Evolutionary conservation across 2,113 vertebrate genomes (phyloP).

Genomic region (Microtus montanus): DNA sequence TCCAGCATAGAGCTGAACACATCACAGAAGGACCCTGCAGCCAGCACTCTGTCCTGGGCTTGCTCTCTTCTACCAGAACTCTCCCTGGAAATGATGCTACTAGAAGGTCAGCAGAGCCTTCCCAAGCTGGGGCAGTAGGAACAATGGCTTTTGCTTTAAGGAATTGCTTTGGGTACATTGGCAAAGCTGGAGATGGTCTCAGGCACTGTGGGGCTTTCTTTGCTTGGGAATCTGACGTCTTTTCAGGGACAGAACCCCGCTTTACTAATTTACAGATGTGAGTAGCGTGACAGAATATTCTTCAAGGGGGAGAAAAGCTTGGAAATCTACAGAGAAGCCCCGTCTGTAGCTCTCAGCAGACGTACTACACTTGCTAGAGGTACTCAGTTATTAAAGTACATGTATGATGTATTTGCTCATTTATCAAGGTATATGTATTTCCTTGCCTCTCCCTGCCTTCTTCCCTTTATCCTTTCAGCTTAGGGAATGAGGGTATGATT

Average conservation of each 20-base stretch:
- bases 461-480: not conserved
- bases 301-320: not conserved
- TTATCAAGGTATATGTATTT: not conserved
- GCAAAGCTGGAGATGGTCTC: not conserved
- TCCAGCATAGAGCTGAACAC: not conserved
- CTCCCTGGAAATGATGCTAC: not conserved
- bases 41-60: not conserved
- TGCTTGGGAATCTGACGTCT: conserved; percentile 61
- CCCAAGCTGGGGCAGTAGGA: not conserved
- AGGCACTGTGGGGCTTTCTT: conserved; percentile 23
- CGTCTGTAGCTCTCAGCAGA: conserved; percentile 43
- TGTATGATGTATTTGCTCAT: not conserved
- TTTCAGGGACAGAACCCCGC: conserved; percentile 73
- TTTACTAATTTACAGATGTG: conserved; percentile 73
- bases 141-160: not conserved
- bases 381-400: conserved; percentile 2
- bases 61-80: fast-evolving
- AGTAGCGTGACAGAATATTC: conserved; percentile 67
- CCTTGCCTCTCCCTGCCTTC: conserved; percentile 26
- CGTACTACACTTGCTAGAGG: not conserved
- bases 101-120: not conserved
- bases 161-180: not conserved
- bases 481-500: conserved; percentile 42
- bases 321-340: conserved; percentile 55
- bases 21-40: not conserved